Conservation (phyloP, 2,113 vertebrate species). For the Tragelaphus buxtoni region DNA sequence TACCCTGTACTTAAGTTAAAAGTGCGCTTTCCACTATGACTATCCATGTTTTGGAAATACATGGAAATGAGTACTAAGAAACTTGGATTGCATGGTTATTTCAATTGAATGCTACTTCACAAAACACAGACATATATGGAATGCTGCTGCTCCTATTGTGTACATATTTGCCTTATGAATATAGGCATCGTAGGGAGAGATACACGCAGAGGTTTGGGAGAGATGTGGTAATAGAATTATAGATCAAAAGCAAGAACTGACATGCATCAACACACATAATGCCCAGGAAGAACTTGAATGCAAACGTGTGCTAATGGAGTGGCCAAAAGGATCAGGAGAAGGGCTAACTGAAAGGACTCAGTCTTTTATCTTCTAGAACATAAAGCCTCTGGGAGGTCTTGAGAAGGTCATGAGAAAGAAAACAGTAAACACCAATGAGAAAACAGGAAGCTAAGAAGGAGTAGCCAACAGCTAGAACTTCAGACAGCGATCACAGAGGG, state of each 20-base stretch:
- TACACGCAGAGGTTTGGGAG: not conserved
- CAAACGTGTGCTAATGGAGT: not conserved
- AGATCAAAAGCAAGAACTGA: not conserved
- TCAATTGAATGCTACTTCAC: not conserved
- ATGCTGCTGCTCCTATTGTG: not conserved
- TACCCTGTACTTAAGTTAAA: not conserved
- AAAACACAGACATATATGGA: not conserved
- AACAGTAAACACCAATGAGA: not conserved
- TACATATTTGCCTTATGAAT: not conserved
- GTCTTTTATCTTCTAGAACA: not conserved
- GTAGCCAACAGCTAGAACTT: not conserved
- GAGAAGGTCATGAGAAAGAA: not conserved
- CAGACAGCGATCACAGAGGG: not conserved
- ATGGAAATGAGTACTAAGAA: not conserved
- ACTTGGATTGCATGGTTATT: not conserved
- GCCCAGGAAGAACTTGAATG: not conserved
- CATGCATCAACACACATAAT: not conserved
- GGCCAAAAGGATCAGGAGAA: not conserved
- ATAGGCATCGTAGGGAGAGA: not conserved
- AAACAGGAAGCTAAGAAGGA: not conserved
- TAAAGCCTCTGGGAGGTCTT: not conserved
- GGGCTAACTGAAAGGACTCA: not conserved
- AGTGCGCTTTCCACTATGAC: not conserved
- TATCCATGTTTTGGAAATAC: not conserved
- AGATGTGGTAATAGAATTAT: not conserved